Evolutionary conservation across 1,140 invertebrate genomes (phyloP), one percentile per base, ranked within the genome.

Genomic region (Saxidomus purpurata): DNA sequence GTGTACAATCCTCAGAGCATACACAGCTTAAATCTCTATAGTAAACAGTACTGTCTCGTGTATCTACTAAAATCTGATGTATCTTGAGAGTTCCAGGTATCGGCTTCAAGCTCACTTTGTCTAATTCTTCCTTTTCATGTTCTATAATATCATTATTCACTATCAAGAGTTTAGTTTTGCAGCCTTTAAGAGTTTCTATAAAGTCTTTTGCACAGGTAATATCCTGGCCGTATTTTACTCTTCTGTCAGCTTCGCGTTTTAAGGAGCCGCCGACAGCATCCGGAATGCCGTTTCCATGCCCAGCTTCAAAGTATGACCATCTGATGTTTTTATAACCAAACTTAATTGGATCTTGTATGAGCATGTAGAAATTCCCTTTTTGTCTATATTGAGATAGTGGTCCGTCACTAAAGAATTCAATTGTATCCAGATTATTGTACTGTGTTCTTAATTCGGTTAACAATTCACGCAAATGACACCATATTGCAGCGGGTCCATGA

Each of bases 241-340:
- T 49, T 77, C 43, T 52, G 28, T 77, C 74, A n/a, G 74, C 74
- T 19, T 49, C 43, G 49, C 74, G 49, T 52, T 77, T 77, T 6
- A 77, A 3, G 6, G 74, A 52, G 2, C 74, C 74, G 9, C 74
- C 74, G 1, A 77, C n/a, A 25, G 74, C 40, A 90, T 96, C 95
- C 40, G 95, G 94, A 22, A 93, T 93, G 11, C 96, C 96, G 91
- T 96, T 96, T 19, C 96, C 96, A 94, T 96, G 95, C 17, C 95
- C 95, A 36, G 94, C 91, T 93, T 96, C 95, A 76, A 92, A 94
- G 90, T 94, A 96, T 90, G 95, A 95, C 95, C 95, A 96, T 13
- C 94, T 93, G 17, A 90, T 34, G 13, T 82, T 47, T 17, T 80
- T 8, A 91, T 88, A 22, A 71, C 84, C 11, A 47, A 22, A 67